Base-by-base conservation (phyloP, 2,797 vertebrate species). In the Botia almorhae region DNA sequence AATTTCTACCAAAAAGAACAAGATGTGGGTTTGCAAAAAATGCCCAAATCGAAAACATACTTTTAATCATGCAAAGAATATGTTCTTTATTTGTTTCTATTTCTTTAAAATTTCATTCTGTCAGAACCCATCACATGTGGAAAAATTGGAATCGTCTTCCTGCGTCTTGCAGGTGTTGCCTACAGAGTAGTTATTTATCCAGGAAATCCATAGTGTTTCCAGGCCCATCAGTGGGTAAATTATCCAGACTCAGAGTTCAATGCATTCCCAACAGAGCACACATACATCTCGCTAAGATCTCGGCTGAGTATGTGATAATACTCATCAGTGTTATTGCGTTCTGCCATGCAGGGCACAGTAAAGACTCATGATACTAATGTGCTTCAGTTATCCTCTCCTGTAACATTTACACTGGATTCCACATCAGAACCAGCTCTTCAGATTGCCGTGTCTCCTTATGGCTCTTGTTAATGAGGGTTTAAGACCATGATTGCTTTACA, bases 401-500 rank as follows among this genome's bases (percentile, higher is more conserved):
- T 69, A 64, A 74, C 63, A 69, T 48, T 81, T 74, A 65, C 39
- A 65, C 61, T 65, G 73, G 10, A 53, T 74, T 84, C 61, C 26
- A 26, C 60, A 16, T 85, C 84, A 87, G 89, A 88, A 87, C 76
- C 64, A 64, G 84, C 48, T 67, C 50, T 63, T 77, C 39, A 26
- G 67, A 73, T 71, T 70, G n/a, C 17, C 33, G 19, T 64, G 74
- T 67, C 70, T 80, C 69, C 61, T 46, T 67, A 68, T 67, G 61
- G 36, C 51, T 67, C 51, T 14, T 60, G 23, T 51, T 81, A 75
- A 81, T 76, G 65, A 76, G 16, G 53, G 53, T 19, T 61, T 76
- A 87, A 89, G 87, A 89, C 91, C 89, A 17, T 65, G 63, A 65
- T 65, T 65, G 63, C 79, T 73, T 51, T n/a, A 68, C 21, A 69